Conservation (phyloP, 2,888 invertebrate genomes). For the Cremastobaeus sp. region DNA sequence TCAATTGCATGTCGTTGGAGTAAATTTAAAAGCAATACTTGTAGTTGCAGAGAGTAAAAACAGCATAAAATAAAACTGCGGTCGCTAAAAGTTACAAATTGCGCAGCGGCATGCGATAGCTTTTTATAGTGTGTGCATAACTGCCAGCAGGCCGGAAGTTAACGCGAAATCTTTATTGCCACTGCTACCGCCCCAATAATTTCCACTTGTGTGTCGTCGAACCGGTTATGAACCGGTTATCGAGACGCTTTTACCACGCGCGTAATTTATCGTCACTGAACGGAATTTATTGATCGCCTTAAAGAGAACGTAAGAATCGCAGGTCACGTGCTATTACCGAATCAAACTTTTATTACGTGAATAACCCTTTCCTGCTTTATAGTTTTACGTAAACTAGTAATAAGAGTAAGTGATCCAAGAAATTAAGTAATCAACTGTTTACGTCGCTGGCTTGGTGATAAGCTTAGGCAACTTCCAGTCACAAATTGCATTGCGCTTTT, state of each 20-base stretch:
- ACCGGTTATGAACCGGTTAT: constrained; percentile 55
- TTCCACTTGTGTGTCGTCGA: constrained; percentile 52
- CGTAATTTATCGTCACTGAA: constrained; percentile 43
- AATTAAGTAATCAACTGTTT: constrained; percentile 1
- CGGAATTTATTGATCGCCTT: constrained; percentile 38
- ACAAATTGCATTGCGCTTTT: too few species aligned
- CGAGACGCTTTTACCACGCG: constrained; percentile 42
- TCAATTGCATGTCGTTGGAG: constrained; percentile 24
- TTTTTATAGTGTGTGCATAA: constrained; percentile 53
- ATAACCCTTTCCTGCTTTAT: neutral
- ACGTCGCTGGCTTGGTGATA: too few species aligned
- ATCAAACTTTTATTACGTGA: constrained; percentile 26
- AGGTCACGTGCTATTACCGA: constrained; percentile 29
- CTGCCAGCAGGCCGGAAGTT: constrained; percentile 57
- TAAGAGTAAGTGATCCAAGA: neutral
- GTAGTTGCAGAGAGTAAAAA: constrained; percentile 21
- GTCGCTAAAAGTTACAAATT: constrained; percentile 59
- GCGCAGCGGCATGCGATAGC: constrained; percentile 54
- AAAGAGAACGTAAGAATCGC: constrained; percentile 24
- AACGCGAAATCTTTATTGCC: constrained; percentile 59
- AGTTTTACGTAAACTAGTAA: neutral
- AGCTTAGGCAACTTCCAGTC: too few species aligned
- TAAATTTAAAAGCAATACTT: constrained; percentile 44
- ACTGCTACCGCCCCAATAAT: constrained; percentile 57
- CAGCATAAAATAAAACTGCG: constrained; percentile 11